Evolutionary conservation across 2,888 invertebrate species (phyloP).

Genomic region (Patella ulyssiponensis): DNA sequence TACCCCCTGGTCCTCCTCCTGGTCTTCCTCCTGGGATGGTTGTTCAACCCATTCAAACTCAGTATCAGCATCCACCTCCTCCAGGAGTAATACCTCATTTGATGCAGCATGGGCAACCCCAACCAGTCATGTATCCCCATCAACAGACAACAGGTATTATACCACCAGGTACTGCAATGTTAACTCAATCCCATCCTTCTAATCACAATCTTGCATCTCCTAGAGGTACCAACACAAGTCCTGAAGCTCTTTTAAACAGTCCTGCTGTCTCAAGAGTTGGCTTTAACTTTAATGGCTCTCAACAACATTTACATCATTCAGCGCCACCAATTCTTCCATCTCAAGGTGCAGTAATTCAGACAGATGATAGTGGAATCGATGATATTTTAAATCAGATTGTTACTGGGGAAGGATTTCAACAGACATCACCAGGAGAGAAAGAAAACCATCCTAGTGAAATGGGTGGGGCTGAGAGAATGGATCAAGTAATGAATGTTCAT

Average conservation of each 20-base stretch:
- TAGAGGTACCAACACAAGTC: conserved; percentile 26
- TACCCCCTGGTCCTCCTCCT: conserved; percentile 23
- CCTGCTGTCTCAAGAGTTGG: not conserved
- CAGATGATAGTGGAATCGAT: not conserved
- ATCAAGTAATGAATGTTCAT: not conserved
- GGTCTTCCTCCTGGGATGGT: conserved; percentile 14
- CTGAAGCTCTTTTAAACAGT: conserved; percentile 15
- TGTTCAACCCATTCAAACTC: conserved; percentile 10
- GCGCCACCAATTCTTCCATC: conserved; percentile 3
- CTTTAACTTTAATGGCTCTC: conserved; percentile 9
- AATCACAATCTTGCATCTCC: conserved; percentile 19
- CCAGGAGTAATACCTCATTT: conserved; percentile 22
- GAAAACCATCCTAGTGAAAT: too few species aligned
- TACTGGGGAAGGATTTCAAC: not conserved
- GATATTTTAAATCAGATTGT: conserved; percentile 10
- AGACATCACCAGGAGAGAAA: not conserved
- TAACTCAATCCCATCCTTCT: conserved; percentile 28
- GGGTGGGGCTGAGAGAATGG: too few species aligned
- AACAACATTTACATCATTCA: conserved; percentile 14
- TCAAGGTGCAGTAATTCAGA: not conserved
- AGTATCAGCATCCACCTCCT: conserved; percentile 23
- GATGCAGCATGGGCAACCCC: conserved; percentile 15
- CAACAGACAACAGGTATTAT: conserved; percentile 26
- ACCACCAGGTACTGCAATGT: conserved; percentile 19
- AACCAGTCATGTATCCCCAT: conserved; percentile 23